These are phyloP conservation scores for Lampropteryx suffumata DNA, from an alignment of 2,888 invertebrate genomes.

Conservation along the genomic window DNA sequence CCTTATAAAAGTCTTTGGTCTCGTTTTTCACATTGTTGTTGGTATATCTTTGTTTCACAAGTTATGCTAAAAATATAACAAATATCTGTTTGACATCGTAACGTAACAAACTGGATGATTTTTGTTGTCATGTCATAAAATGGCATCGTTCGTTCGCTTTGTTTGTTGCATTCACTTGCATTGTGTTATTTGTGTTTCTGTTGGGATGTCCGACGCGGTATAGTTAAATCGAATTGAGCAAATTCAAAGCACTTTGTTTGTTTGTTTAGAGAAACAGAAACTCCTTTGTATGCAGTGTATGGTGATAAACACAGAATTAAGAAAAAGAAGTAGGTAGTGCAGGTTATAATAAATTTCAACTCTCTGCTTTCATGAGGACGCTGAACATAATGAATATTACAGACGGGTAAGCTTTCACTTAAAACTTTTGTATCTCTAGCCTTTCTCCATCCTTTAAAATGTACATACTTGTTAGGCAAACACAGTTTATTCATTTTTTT, in stretches of 20 bases:
- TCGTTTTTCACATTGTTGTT: not conserved
- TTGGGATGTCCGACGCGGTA: not conserved
- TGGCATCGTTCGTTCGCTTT: not conserved
- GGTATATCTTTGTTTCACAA: not conserved
- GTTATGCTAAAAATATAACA: not conserved
- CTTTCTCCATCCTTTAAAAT: too few relatives aligned
- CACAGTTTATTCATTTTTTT: too few relatives aligned
- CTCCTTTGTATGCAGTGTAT: too few relatives aligned
- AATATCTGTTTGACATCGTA: not conserved
- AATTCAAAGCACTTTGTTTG: not conserved
- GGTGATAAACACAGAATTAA: too few relatives aligned
- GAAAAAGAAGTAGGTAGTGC: too few relatives aligned
- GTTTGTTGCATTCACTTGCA: not conserved
- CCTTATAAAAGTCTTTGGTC: not conserved
- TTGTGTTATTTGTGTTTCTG: not conserved
- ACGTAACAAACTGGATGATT: not conserved
- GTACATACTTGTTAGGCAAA: too few relatives aligned
- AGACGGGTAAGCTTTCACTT: constrained; percentile 34
- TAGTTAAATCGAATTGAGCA: not conserved
- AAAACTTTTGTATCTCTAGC: not conserved
- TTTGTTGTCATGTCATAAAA: not conserved
- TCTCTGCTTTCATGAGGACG: too few relatives aligned
- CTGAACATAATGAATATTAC: constrained; percentile 5
- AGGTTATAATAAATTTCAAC: too few relatives aligned
- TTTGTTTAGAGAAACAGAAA: too few relatives aligned